These are phyloP conservation scores for Anguilla obscura DNA, from an alignment of 2,797 vertebrate genomes.

Conservation along the genomic window DNA sequence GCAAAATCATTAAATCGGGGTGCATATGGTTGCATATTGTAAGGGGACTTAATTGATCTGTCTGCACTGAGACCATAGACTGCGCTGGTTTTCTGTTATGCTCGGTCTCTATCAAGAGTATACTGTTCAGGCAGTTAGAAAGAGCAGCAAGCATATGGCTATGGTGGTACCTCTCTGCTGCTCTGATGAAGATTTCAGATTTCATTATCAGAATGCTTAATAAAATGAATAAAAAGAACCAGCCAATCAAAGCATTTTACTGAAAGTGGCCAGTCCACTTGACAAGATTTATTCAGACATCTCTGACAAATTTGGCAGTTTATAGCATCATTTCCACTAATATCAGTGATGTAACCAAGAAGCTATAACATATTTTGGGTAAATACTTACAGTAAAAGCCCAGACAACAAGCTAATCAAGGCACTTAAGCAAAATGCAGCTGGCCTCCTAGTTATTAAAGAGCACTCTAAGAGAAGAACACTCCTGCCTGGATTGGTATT, in stretches of 20 bases:
- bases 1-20: not conserved
- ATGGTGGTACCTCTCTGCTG: not conserved
- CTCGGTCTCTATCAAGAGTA: not conserved
- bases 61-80: conserved; percentile 28
- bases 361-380: conserved; percentile 26
- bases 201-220: not conserved
- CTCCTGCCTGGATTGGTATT: not conserved
- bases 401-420: conserved; percentile 52
- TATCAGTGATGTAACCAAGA: conserved; percentile 63
- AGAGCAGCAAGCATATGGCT: not conserved
- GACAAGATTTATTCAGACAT: conserved; percentile 41
- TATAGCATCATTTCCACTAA: conserved; percentile 50
- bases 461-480: conserved; percentile 18
- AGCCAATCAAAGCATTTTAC: not conserved
- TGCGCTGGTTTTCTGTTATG: not conserved
- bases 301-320: conserved; percentile 14
- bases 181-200: not conserved
- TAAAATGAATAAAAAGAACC: not conserved
- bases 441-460: conserved; percentile 35
- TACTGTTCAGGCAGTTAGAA: not conserved
- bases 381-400: conserved; percentile 27
- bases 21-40: conserved; percentile 34
- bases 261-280: not conserved
- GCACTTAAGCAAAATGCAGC: conserved; percentile 34
- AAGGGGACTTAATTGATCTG: not conserved